Percentiles rank a stretch among this genome's conserved stretches.
Conservation (phyloP, 2,113 vertebrate genomes). For the Ranitomeya variabilis region DNA sequence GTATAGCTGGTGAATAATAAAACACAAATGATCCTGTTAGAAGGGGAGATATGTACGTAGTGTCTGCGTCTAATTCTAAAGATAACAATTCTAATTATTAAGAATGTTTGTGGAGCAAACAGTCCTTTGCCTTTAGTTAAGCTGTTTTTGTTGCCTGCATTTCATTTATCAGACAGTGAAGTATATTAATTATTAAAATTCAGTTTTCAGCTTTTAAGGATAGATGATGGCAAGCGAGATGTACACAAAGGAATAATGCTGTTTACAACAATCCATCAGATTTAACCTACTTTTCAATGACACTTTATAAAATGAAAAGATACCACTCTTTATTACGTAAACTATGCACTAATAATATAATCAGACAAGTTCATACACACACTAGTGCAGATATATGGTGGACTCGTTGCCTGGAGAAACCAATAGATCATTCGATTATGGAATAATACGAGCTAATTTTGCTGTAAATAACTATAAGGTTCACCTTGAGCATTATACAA, state of each 20-base stretch:
- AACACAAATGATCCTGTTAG: background rate
- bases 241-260: background rate
- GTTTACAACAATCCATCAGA: background rate
- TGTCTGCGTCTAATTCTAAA: background rate
- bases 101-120: background rate
- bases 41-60: background rate
- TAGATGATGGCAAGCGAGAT: background rate
- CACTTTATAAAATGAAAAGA: background rate
- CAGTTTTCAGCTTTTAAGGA: background rate
- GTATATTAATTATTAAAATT: background rate
- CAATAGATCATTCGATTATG: too few species aligned
- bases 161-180: conserved; percentile 1
- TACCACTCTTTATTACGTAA: too few species aligned
- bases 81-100: background rate
- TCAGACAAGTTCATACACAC: too few species aligned
- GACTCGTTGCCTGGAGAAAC: too few species aligned
- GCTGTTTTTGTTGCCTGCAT: background rate
- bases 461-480: too few species aligned
- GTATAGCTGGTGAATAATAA: background rate
- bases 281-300: background rate
- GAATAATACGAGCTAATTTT: too few species aligned
- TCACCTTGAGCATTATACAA: too few species aligned
- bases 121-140: background rate
- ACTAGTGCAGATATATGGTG: too few species aligned
- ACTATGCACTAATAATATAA: too few species aligned